Evolutionary conservation across 2,888 invertebrate species (phyloP), one percentile per base, ranked within the genome.

Genomic region (Lasioglossum morio): DNA sequence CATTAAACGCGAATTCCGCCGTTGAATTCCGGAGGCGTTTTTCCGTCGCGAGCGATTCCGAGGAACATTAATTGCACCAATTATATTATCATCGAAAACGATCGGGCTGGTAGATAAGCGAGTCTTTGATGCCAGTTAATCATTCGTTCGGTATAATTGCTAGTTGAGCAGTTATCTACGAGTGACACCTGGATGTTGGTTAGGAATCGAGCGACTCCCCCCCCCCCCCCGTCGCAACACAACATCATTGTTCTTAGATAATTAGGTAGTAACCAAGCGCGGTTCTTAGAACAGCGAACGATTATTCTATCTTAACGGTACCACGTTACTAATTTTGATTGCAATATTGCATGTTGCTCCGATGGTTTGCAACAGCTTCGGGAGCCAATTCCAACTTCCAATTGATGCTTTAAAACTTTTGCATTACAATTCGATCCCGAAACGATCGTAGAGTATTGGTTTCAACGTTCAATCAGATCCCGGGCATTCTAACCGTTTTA

Each of bases 101-200:
- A 40, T 69, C 69, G 69, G 37, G 69, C 69, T 12, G 5, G 40
- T 23, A 23, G 82, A 76, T 53, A 43, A 34, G 34, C 34, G 53
- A 72, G 53, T 37, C 34, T 37, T 46, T 43, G 57, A 46, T 40
- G 53, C 10, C 27, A n/a, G 40, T 69, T 69, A 40, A 69, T 69
- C n/a, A 69, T 69, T 40, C 69, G 2, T 37, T 37, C 69, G 69
- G 40, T 69, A 37, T n/a, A 69, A 69, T 40, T 40, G 69, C 69
- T 40, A 37, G 69, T n/a, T 12, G 12, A n/a, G 40, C 34, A 40
- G 69, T 69, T 69, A 40, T 69, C 23, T n/a, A n/a, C 10, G 37
- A 69, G n/a, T 69, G 69, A 69, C 40, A 69, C 69, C 69, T 69
- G 69, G n/a, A 69, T 40, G 69, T 69, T 69, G 69, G 37, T 23